phyloP scores from a whole-genome alignment of 2,888 invertebrate species.

The Coronaproctus castanopsis region DNA sequence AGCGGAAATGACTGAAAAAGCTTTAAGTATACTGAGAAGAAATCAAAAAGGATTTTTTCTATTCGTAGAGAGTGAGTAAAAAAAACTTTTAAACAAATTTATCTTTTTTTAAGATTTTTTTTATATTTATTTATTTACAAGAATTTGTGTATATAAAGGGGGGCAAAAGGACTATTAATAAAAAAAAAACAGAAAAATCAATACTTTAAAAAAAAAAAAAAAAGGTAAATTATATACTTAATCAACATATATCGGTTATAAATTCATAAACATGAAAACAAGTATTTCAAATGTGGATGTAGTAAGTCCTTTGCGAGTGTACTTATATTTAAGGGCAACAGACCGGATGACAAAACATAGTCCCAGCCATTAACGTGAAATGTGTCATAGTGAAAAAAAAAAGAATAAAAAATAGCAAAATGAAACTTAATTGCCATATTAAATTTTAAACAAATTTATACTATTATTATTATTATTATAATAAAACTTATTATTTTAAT shows the following conservation, averaged over 20 bases:
- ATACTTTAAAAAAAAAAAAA: not conserved
- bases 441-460: not conserved
- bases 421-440: not conserved
- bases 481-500: not conserved
- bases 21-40: slow-evolving; percentile 44
- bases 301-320: too few relatives aligned
- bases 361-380: too few relatives aligned
- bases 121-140: too few relatives aligned
- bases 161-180: not conserved
- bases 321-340: too few relatives aligned
- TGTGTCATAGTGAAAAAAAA: not conserved
- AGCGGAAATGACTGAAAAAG: slow-evolving; percentile 54
- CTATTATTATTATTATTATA: not conserved
- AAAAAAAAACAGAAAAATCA: not conserved
- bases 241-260: too few relatives aligned
- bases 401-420: not conserved
- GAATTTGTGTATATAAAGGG: not conserved
- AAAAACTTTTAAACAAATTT: too few relatives aligned
- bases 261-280: too few relatives aligned
- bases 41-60: slow-evolving; percentile 55
- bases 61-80: slow-evolving; percentile 44
- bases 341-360: too few relatives aligned
- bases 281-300: too few relatives aligned
- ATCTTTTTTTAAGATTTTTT: too few relatives aligned
- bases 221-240: too few relatives aligned